These are phyloP conservation scores for Ectemnius cavifrons DNA, from an alignment of 2,888 invertebrate genomes.

Conservation along the genomic window DNA sequence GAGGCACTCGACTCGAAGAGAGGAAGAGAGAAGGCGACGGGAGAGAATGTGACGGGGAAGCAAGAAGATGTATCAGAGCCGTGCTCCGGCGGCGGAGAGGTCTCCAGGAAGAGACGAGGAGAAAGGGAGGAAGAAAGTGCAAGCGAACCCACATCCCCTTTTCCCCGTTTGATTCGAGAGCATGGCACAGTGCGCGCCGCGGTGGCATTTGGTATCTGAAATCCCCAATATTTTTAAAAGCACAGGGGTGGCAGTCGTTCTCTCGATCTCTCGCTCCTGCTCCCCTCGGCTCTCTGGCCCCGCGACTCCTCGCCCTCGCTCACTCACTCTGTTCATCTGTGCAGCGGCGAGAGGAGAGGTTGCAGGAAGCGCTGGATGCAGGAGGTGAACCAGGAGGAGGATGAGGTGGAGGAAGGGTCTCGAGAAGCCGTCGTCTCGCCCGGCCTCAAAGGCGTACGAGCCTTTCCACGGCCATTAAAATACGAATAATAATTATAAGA, in stretches of 20 bases:
- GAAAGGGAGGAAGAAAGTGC: slow-evolving; percentile 11
- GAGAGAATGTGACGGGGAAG: slow-evolving; percentile 25
- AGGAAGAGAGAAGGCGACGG: slow-evolving; percentile 17
- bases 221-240: slow-evolving; percentile 79
- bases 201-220: slow-evolving; percentile 73
- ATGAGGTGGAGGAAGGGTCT: slow-evolving; percentile 58
- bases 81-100: too few species aligned
- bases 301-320: background rate
- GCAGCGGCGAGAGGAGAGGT: slow-evolving; percentile 27
- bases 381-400: slow-evolving; percentile 16
- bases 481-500: slow-evolving; percentile 78
- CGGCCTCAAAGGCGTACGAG: slow-evolving; percentile 72
- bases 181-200: slow-evolving; percentile 56
- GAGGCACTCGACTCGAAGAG: slow-evolving; percentile 65
- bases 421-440: slow-evolving; percentile 65
- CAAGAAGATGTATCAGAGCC: slow-evolving; percentile 18
- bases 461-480: slow-evolving; percentile 76
- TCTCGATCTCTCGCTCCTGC: slow-evolving; percentile 28
- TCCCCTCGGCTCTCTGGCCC: background rate
- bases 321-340: slow-evolving; percentile 24
- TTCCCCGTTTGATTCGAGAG: slow-evolving; percentile 63
- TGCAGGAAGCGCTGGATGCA: slow-evolving; percentile 23
- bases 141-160: slow-evolving; percentile 48
- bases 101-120: slow-evolving; percentile 19
- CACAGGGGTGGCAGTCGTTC: slow-evolving; percentile 56